A percentile compares a stretch with the other conserved stretches of the same genome.
Evolutionary conservation across 2,113 vertebrate species (phyloP).

Genomic region (Lontra canadensis): DNA sequence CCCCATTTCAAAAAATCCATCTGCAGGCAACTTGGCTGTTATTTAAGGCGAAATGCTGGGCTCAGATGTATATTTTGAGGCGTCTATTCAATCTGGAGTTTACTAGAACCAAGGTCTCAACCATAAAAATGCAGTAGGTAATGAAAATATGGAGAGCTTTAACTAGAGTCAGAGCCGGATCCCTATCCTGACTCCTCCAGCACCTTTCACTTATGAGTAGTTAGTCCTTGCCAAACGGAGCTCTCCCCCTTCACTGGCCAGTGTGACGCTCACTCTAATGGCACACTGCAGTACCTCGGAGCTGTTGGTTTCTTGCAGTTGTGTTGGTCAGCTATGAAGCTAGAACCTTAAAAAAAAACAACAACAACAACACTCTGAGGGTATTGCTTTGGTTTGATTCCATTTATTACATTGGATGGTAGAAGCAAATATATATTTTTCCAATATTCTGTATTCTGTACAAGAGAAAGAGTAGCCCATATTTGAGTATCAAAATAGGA

Average conservation of each 20-base stretch:
- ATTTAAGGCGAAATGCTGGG: constrained; percentile 62
- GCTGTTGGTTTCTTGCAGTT: neutral
- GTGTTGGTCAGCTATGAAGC: neutral
- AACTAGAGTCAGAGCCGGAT: constrained; percentile 40
- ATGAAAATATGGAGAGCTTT: constrained; percentile 66
- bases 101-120: constrained; percentile 52
- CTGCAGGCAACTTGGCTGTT: constrained; percentile 56
- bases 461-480: neutral
- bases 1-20: constrained; percentile 68
- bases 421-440: neutral
- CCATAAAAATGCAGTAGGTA: constrained; percentile 62
- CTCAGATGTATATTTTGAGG: constrained; percentile 64
- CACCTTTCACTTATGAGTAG: constrained; percentile 5
- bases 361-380: neutral
- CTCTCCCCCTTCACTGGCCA: neutral
- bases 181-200: neutral
- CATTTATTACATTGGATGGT: neutral
- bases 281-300: neutral
- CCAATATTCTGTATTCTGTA: neutral
- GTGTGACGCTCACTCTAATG: neutral
- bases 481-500: neutral
- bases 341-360: neutral
- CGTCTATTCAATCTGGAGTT: constrained; percentile 48
- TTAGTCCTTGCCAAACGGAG: neutral
- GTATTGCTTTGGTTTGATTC: neutral